Conservation (phyloP, 2,113 vertebrate genomes). For the Labrus mixtus region DNA sequence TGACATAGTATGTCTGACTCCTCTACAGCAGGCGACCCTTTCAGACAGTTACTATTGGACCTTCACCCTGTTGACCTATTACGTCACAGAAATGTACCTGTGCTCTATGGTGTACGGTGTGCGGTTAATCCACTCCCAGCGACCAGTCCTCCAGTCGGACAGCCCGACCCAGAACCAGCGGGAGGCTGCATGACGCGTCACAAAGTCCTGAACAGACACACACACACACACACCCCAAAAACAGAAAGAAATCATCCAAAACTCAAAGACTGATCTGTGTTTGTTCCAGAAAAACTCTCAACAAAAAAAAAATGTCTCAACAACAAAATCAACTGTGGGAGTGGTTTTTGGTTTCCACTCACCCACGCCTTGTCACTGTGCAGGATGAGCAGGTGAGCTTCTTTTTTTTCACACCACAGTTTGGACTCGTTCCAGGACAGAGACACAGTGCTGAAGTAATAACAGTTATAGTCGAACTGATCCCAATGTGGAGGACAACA, state of each 20-base stretch:
- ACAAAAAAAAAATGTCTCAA: no score
- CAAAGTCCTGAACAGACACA: slow-evolving; percentile 55
- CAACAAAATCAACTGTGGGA: no score
- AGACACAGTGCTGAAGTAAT: not conserved
- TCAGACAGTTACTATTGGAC: no score
- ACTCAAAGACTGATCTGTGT: not conserved
- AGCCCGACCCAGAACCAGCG: slow-evolving; percentile 65
- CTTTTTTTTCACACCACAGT: slow-evolving; percentile 63
- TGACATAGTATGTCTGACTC: no score
- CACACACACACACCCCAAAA: no score
- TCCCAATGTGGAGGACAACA: slow-evolving; percentile 70
- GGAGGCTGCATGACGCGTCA: fast-evolving
- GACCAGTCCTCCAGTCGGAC: slow-evolving; percentile 49
- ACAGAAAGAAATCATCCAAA: not conserved
- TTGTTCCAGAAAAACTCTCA: not conserved
- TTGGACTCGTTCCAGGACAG: slow-evolving; percentile 48
- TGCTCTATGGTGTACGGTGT: slow-evolving; percentile 74
- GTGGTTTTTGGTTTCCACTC: not conserved
- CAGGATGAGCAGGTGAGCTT: slow-evolving; percentile 62
- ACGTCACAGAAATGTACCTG: no score
- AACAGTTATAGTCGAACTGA: slow-evolving; percentile 5
- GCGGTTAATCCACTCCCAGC: slow-evolving; percentile 78
- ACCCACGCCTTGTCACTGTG: slow-evolving; percentile 64
- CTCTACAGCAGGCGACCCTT: no score
- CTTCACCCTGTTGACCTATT: no score